A percentile compares a stretch with the other conserved stretches of the same genome.
phyloP scores from a whole-genome alignment of 2,888 invertebrate genomes.

The Perithous albicinctus region DNA sequence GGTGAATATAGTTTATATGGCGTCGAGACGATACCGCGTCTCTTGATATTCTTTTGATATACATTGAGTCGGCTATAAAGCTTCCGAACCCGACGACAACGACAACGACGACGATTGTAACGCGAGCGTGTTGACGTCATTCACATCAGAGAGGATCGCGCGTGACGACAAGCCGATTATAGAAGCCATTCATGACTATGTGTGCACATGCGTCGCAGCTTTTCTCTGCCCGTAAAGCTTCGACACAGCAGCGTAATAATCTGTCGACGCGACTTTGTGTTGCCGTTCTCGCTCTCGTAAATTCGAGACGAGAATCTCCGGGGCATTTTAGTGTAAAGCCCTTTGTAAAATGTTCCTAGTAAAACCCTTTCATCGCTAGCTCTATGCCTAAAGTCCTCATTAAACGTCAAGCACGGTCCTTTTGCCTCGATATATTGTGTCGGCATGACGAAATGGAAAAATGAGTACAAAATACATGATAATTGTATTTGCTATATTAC shows the following conservation, averaged over 20 bases:
- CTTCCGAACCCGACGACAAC: background rate
- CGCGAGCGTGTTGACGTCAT: constrained; percentile 12
- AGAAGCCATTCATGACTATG: constrained; percentile 32
- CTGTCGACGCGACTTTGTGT: constrained; percentile 23
- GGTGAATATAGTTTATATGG: constrained; percentile 10
- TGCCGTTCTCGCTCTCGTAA: constrained; percentile 1
- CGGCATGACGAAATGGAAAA: background rate
- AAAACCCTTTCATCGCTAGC: background rate
- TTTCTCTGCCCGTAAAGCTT: background rate
- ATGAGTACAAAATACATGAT: background rate
- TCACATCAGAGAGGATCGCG: constrained; percentile 13
- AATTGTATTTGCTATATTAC: background rate
- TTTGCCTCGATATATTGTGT: background rate
- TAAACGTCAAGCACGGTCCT: background rate
- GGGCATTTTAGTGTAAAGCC: background rate
- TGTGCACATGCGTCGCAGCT: constrained; percentile 3
- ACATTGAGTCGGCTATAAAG: constrained; percentile 10
- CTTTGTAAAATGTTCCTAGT: constrained; percentile 5
- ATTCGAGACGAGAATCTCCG: background rate
- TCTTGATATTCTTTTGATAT: no score
- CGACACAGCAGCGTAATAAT: constrained; percentile 13
- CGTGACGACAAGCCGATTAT: constrained; percentile 47
- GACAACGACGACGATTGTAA: constrained; percentile 4
- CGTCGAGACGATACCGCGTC: no score
- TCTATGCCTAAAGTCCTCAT: background rate